These are phyloP conservation scores for Actinia tenebrosa DNA, from an alignment of 64 coral and sea anemone species.

Conservation along the genomic window DNA sequence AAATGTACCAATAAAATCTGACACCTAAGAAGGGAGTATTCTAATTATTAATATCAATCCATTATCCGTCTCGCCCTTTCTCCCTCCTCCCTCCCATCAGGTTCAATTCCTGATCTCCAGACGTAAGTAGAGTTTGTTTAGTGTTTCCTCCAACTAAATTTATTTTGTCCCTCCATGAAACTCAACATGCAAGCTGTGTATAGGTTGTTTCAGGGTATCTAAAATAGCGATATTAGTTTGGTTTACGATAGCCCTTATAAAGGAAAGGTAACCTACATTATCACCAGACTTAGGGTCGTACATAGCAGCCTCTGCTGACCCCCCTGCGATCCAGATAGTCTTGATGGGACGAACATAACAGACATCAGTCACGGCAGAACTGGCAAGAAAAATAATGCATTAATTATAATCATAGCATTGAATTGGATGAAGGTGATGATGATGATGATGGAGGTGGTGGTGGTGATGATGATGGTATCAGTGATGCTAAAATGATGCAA, in stretches of 20 bases:
- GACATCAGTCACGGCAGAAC: conserved; percentile 71
- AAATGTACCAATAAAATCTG: conserved; percentile 94
- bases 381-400: neutral
- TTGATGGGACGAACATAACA: conserved; percentile 85
- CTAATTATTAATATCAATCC: no score
- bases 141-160: no score
- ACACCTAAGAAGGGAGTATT: conserved; percentile 32
- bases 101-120: no score
- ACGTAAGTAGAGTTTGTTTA: no score
- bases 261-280: conserved; percentile 58
- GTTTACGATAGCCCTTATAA: no score
- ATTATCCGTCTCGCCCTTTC: no score
- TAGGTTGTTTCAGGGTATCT: no score
- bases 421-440: no score
- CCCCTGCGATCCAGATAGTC: conserved; percentile 93
- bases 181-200: no score
- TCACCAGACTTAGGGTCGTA: conserved; percentile 97
- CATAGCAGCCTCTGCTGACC: conserved; percentile 74
- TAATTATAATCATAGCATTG: neutral
- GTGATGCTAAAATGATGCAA: neutral
- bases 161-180: no score
- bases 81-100: no score
- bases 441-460: neutral
- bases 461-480: neutral
- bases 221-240: neutral